Evolutionary conservation across 92 coral and sea anemone genomes (phyloP).

Genomic region (Palythoa heliodiscus): DNA sequence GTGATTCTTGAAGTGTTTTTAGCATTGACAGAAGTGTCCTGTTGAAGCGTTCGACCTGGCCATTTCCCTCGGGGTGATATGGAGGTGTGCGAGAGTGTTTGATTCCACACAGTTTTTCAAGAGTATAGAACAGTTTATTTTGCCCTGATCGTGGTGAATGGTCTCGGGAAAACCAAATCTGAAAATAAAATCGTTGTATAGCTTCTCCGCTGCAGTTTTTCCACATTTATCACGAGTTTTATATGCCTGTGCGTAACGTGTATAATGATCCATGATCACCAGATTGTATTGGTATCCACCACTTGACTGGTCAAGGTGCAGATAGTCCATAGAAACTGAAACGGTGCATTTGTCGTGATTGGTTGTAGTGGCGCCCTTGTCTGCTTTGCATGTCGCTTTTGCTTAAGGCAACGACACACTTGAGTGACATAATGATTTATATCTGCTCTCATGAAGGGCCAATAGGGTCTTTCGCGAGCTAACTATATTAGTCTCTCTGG

Average conservation of each 20-base stretch:
- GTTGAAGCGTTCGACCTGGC: not conserved
- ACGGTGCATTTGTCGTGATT: slow-evolving; percentile 48
- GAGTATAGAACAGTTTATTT: slow-evolving; percentile 57
- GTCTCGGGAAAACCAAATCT: slow-evolving; percentile 52
- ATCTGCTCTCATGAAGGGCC: slow-evolving; percentile 53
- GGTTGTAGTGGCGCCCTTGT: slow-evolving; percentile 46
- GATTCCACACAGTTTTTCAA: slow-evolving; percentile 58
- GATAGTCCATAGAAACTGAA: slow-evolving; percentile 40
- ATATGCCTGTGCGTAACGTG: slow-evolving; percentile 55
- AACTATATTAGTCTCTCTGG: slow-evolving; percentile 23
- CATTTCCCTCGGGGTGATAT: slow-evolving; percentile 39
- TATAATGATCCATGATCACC: slow-evolving; percentile 47
- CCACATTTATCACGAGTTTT: slow-evolving; percentile 48
- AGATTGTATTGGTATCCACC: slow-evolving; percentile 31
- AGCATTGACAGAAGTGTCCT: not conserved
- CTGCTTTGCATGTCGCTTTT: slow-evolving; percentile 14
- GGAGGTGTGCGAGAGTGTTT: slow-evolving; percentile 59
- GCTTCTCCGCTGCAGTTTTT: slow-evolving; percentile 48
- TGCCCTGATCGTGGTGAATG: slow-evolving; percentile 58
- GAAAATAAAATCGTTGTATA: slow-evolving; percentile 49
- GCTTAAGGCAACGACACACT: slow-evolving; percentile 55
- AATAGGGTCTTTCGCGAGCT: slow-evolving; percentile 55
- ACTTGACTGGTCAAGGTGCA: slow-evolving; percentile 41
- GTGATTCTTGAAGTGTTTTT: not conserved
- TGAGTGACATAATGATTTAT: slow-evolving; percentile 48